These are phyloP conservation scores for Lasiommata megera DNA, from an alignment of 2,888 invertebrate genomes.

Conservation along the genomic window DNA sequence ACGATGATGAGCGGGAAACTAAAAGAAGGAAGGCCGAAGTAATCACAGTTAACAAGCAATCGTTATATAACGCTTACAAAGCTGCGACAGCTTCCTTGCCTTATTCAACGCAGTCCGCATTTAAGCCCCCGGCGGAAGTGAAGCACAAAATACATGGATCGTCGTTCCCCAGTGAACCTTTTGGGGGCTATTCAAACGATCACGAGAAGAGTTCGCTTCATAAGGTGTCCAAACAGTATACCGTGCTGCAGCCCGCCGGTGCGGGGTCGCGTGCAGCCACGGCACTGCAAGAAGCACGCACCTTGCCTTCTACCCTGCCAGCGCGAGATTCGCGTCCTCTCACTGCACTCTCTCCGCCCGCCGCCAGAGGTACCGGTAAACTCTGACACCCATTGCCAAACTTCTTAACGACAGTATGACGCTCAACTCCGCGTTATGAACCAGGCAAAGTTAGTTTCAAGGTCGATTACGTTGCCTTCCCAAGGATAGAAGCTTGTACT, in stretches of 20 bases:
- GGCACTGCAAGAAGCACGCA: constrained; percentile 88
- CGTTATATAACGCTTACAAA: constrained; percentile 78
- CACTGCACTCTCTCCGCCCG: constrained; percentile 87
- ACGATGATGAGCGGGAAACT: constrained; percentile 79
- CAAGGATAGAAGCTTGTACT: constrained; percentile 11
- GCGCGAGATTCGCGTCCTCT: constrained; percentile 70
- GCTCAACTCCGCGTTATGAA: constrained; percentile 65
- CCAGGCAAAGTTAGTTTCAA: constrained; percentile 76
- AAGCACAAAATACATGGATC: constrained; percentile 75
- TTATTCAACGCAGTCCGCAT: constrained; percentile 90
- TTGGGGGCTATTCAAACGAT: constrained; percentile 85
- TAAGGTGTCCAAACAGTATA: constrained; percentile 89
- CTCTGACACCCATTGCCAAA: constrained; percentile 60
- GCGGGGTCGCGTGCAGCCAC: constrained; percentile 90
- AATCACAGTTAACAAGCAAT: constrained; percentile 74
- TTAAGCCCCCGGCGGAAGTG: constrained; percentile 88
- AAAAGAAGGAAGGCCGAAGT: constrained; percentile 77
- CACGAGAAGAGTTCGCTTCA: constrained; percentile 64
- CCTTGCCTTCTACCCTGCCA: constrained; percentile 76
- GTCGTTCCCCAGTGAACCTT: constrained; percentile 84
- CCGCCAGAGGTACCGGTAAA: constrained; percentile 85
- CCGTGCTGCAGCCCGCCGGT: constrained; percentile 92
- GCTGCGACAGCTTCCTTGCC: constrained; percentile 80
- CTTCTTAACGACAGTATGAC: constrained; percentile 75
- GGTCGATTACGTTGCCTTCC: constrained; percentile 45